Percentiles rank a stretch among this genome's conserved stretches.
These are phyloP conservation scores for Syrrhaptes paradoxus DNA, from an alignment of 2,113 vertebrate genomes.

Conservation along the genomic window DNA sequence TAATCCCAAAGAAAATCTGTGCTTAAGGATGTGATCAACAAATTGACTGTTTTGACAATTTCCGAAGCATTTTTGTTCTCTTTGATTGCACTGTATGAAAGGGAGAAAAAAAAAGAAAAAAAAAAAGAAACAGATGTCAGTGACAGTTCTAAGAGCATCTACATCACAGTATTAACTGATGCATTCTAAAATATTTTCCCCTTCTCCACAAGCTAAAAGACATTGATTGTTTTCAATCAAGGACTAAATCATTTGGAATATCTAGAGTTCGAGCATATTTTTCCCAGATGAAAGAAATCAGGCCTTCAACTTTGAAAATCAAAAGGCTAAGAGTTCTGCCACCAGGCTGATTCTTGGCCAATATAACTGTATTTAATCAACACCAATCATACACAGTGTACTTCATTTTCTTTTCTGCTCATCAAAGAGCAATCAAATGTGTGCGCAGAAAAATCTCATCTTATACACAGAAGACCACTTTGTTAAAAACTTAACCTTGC, in stretches of 20 bases:
- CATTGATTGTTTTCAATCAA: neutral
- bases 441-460: neutral
- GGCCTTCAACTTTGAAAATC: neutral
- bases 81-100: constrained; percentile 84
- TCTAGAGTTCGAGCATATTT: neutral
- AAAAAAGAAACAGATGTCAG: neutral
- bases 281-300: neutral
- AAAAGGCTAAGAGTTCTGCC: neutral
- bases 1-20: constrained; percentile 97
- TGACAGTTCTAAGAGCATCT: neutral
- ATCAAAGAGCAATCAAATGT: neutral
- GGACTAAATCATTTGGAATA: neutral
- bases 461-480: neutral
- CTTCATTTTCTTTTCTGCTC: neutral
- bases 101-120: neutral
- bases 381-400: neutral
- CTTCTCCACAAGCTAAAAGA: neutral
- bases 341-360: neutral
- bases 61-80: constrained; percentile 92
- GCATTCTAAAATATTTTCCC: neutral
- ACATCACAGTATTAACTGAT: neutral
- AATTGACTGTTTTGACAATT: constrained; percentile 93
- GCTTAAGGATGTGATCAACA: constrained; percentile 90
- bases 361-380: neutral
- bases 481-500: neutral